These are phyloP conservation scores for Channallabes apus DNA, from an alignment of 2,797 vertebrate genomes.

Conservation along the genomic window DNA sequence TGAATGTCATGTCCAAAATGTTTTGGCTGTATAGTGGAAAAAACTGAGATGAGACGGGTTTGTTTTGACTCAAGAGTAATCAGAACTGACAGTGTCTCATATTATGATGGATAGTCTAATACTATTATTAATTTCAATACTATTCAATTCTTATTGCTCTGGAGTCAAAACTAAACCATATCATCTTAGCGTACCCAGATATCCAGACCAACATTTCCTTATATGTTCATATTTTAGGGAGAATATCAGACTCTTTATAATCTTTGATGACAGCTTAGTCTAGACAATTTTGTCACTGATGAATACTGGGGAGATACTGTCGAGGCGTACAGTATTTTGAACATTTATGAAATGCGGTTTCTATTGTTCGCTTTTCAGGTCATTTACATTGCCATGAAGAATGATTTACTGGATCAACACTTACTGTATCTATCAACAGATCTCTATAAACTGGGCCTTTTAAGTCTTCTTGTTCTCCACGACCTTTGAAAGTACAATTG, in stretches of 20 bases:
- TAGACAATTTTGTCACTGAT: not conserved
- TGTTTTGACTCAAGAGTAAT: no score
- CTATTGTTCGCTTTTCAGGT: not conserved
- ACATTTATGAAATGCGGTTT: not conserved
- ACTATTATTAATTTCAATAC: not conserved
- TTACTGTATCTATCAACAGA: not conserved
- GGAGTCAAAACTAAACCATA: not conserved
- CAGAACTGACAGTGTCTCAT: not conserved
- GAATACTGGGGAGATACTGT: not conserved
- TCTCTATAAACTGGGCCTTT: not conserved
- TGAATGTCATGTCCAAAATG: not conserved
- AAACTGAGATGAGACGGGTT: no score
- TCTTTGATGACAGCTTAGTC: not conserved
- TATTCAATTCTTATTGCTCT: not conserved
- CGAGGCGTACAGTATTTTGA: not conserved
- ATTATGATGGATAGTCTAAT: no score
- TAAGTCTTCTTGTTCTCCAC: not conserved
- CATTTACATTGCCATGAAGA: not conserved
- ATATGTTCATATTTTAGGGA: not conserved
- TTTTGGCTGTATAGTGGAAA: not conserved
- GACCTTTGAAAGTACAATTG: not conserved
- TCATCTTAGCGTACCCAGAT: slow-evolving; percentile 7
- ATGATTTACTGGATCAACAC: not conserved
- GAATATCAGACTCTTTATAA: not conserved
- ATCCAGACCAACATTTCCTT: not conserved